These are phyloP conservation scores for Drosophila subquinaria DNA, from an alignment of 2,888 invertebrate species.

Conservation along the genomic window DNA sequence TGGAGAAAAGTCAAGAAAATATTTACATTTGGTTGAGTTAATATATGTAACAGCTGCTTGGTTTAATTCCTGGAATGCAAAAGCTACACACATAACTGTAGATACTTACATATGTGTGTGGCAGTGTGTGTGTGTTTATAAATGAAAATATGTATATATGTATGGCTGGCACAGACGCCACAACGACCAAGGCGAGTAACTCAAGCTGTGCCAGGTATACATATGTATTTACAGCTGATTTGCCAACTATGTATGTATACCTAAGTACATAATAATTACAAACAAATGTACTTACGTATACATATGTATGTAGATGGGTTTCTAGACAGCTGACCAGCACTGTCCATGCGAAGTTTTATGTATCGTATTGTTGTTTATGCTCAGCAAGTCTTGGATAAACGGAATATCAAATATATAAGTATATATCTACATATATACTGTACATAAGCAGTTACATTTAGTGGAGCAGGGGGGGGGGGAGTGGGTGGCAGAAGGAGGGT, in stretches of 20 bases:
- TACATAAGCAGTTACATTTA: not conserved
- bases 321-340: conserved; percentile 40
- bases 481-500: not conserved
- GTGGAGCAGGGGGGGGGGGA: not conserved
- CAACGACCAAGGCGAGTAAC: conserved; percentile 21
- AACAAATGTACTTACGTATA: too few species aligned
- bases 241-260: not conserved
- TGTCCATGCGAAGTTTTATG: conserved; percentile 25
- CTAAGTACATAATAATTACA: not conserved
- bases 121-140: not conserved
- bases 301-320: not conserved
- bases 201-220: conserved; percentile 4
- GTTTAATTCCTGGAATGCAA: conserved; percentile 34
- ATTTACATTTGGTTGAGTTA: not conserved
- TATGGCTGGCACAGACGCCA: conserved; percentile 22
- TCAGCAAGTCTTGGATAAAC: conserved; percentile 8
- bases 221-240: conserved; percentile 35
- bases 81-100: not conserved
- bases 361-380: conserved; percentile 33
- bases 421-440: not conserved
- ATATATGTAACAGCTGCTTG: conserved; percentile 25
- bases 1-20: conserved; percentile 10
- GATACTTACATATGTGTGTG: too few species aligned
- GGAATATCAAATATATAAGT: conserved; percentile 21
- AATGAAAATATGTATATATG: not conserved